These are phyloP conservation scores for Dryoscopus gambensis DNA, from an alignment of 2,113 vertebrate species.

Conservation along the genomic window DNA sequence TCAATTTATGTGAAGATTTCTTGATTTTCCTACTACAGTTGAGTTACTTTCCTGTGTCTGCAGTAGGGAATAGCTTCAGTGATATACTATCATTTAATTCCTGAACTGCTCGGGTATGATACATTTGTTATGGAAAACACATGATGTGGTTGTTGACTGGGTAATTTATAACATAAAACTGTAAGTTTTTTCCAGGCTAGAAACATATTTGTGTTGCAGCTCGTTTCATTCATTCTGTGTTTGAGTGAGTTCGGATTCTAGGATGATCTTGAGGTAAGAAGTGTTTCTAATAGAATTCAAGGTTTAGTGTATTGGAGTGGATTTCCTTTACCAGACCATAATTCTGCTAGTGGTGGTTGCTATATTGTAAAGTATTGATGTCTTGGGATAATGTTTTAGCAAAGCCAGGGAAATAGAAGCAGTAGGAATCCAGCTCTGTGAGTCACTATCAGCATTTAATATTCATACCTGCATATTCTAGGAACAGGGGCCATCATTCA, in stretches of 20 bases:
- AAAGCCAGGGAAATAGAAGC: background rate
- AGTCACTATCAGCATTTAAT: slow-evolving; percentile 22
- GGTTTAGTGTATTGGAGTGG: background rate
- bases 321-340: background rate
- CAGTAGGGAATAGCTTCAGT: background rate
- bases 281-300: background rate
- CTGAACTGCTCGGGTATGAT: background rate
- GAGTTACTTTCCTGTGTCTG: background rate
- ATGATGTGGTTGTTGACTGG: background rate
- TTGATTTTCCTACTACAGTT: background rate
- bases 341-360: background rate
- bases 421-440: slow-evolving; percentile 13
- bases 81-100: background rate
- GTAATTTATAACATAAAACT: background rate
- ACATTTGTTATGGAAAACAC: background rate
- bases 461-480: slow-evolving; percentile 44
- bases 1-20: background rate
- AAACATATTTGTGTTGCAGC: background rate
- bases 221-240: background rate
- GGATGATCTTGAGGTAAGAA: background rate
- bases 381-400: background rate
- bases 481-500: slow-evolving; percentile 48
- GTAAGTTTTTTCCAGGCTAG: background rate
- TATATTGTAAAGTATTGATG: background rate
- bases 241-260: background rate